Conservation (phyloP, 2,797 vertebrate species). For the Petrocephalus schoutedeni region DNA sequence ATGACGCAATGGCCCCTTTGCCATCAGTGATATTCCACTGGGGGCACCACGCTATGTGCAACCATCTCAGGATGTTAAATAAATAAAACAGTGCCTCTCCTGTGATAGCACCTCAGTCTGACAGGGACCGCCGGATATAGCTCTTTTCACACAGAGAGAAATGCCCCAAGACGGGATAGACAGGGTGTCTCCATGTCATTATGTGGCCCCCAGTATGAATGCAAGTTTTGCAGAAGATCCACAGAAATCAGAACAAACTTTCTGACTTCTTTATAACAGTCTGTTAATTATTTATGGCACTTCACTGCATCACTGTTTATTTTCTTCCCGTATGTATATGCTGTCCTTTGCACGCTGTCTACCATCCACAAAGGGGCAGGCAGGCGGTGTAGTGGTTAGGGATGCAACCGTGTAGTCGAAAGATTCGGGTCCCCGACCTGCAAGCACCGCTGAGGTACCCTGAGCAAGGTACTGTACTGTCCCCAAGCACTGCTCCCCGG, state of each 20-base stretch:
- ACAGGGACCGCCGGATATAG: constrained; percentile 10
- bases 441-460: too few species aligned
- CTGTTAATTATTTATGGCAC: not conserved
- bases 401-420: too few species aligned
- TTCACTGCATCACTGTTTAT: not conserved
- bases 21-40: not conserved
- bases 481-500: too few species aligned
- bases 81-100: not conserved
- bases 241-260: not conserved
- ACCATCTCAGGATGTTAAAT: not conserved
- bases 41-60: not conserved
- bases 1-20: not conserved
- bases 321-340: not conserved
- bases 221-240: not conserved
- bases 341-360: not conserved
- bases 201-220: not conserved
- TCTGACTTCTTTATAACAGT: not conserved
- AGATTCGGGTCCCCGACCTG: too few species aligned
- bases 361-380: too few species aligned
- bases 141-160: constrained; percentile 5
- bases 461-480: too few species aligned
- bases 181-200: not conserved
- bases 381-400: too few species aligned
- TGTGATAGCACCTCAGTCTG: constrained; percentile 23
- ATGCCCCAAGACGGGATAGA: constrained; percentile 20